Conservation (phyloP, 1,140 invertebrate genomes). For the Drosophila lini region DNA sequence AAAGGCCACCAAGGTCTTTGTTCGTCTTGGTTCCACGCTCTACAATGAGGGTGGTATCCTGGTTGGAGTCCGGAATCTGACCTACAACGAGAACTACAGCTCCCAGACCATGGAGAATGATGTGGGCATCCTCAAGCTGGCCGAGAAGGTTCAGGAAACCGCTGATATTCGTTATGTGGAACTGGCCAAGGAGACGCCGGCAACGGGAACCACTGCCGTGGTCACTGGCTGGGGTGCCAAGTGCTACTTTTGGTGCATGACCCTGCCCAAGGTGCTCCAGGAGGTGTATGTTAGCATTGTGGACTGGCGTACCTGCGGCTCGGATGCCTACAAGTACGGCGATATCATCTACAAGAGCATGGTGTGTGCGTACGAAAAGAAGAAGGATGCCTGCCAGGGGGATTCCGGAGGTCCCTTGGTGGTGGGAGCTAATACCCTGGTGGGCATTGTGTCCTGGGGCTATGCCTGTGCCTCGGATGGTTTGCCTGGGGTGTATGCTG, state of each 20-base stretch:
- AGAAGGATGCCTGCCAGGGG: conserved; percentile 86
- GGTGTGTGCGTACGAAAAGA: conserved; percentile 85
- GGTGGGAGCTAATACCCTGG: conserved; percentile 62
- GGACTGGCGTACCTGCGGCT: conserved; percentile 25
- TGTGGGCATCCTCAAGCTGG: conserved; percentile 66
- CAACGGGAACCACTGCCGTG: conserved; percentile 42
- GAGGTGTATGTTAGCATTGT: conserved; percentile 25
- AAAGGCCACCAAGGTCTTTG: conserved; percentile 3
- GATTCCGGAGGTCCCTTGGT: conserved; percentile 85
- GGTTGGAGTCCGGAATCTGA: conserved; percentile 7
- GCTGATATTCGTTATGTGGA: conserved; percentile 34
- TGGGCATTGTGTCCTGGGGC: conserved; percentile 89
- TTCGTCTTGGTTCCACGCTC: conserved; percentile 36
- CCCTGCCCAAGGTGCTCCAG: conserved; percentile 22
- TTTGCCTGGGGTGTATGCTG: conserved; percentile 89
- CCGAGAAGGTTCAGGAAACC: conserved; percentile 22
- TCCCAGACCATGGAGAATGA: conserved; percentile 62
- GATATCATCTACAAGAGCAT: conserved; percentile 85
- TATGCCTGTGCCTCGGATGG: conserved; percentile 86
- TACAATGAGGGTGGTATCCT: conserved; percentile 32
- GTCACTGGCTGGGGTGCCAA: conserved; percentile 60
- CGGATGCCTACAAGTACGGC: conserved; percentile 46
- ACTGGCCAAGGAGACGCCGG: conserved; percentile 40
- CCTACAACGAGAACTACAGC: conserved; percentile 29
- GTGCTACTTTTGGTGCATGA: conserved; percentile 40